Evolutionary conservation across 2,888 invertebrate genomes (phyloP).

Genomic region (Oithona nana): DNA sequence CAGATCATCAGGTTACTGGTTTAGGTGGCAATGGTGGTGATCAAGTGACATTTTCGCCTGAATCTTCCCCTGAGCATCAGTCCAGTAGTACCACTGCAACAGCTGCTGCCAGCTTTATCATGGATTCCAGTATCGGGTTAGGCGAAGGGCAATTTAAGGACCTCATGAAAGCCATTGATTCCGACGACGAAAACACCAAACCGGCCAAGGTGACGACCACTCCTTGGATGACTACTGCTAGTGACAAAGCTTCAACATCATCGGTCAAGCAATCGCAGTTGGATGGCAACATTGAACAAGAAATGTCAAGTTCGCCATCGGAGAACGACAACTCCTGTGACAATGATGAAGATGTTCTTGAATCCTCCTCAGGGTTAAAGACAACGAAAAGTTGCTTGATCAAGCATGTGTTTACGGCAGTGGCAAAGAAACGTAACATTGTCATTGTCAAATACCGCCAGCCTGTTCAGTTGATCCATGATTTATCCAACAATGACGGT

Average conservation of each 20-base stretch:
- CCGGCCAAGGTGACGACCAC: neutral
- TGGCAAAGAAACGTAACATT: constrained; percentile 1
- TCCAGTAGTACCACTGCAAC: neutral
- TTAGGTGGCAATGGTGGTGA: neutral
- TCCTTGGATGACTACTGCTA: neutral
- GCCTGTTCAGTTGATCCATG: neutral
- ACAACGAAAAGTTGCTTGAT: constrained; percentile 4
- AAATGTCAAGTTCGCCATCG: neutral
- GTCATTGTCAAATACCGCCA: constrained; percentile 9
- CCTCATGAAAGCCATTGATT: constrained; percentile 1
- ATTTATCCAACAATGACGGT: neutral
- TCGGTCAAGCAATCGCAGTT: neutral
- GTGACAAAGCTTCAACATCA: neutral
- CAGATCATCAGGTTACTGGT: no score
- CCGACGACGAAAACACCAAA: neutral
- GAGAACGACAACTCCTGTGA: neutral
- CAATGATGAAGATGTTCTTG: neutral
- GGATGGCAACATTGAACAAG: neutral
- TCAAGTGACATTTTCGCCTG: neutral
- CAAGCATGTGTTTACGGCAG: neutral
- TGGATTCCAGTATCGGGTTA: neutral
- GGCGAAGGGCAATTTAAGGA: neutral
- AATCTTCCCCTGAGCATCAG: constrained; percentile 4
- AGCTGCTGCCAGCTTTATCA: neutral
- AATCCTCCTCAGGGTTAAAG: neutral